Evolutionary conservation across 2,888 invertebrate genomes (phyloP).

Genomic region (Steinernema hermaphroditum): DNA sequence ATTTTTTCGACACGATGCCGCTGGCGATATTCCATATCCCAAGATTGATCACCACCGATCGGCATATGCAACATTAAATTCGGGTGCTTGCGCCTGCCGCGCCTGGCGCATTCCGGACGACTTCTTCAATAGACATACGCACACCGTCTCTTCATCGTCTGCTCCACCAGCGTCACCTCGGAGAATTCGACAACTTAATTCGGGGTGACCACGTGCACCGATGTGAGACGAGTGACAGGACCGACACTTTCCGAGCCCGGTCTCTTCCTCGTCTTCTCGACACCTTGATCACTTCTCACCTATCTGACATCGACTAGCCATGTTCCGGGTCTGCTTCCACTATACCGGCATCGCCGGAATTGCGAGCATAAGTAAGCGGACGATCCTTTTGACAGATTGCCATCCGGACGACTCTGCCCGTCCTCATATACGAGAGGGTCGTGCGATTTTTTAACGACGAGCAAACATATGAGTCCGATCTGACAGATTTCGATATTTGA

Average conservation of each 20-base stretch:
- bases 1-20: slow-evolving; percentile 14
- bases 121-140: background rate
- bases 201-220: background rate
- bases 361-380: slow-evolving; percentile 52
- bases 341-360: slow-evolving; percentile 70
- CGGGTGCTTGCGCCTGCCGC: slow-evolving; percentile 21
- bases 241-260: background rate
- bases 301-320: slow-evolving; percentile 19
- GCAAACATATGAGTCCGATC: slow-evolving; percentile 28
- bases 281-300: slow-evolving; percentile 2
- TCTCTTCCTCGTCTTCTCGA: background rate
- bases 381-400: slow-evolving; percentile 3
- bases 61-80: slow-evolving; percentile 26
- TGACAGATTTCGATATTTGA: slow-evolving; percentile 15
- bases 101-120: background rate
- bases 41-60: slow-evolving; percentile 13
- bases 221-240: slow-evolving; percentile 5
- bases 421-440: slow-evolving; percentile 26
- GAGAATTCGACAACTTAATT: background rate
- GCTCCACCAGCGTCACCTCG: background rate
- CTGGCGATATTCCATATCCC: slow-evolving; percentile 16
- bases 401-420: background rate
- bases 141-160: background rate
- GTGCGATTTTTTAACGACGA: slow-evolving; percentile 21
- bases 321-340: slow-evolving; percentile 70